phyloP scores from a whole-genome alignment of 2,113 vertebrate genomes.

The Gopherus evgoodei region DNA sequence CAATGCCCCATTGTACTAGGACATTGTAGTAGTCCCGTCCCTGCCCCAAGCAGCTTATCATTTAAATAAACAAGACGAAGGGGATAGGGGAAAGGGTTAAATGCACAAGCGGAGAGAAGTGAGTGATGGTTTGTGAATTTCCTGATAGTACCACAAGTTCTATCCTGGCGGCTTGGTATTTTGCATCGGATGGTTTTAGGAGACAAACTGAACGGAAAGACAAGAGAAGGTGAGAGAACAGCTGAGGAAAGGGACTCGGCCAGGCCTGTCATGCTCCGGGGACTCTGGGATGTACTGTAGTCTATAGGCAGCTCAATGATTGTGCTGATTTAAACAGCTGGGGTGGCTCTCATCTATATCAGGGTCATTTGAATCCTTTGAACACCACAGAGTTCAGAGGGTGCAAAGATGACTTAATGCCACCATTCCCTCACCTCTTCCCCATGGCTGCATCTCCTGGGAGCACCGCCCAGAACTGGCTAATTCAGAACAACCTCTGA shows the following conservation, averaged over 20 bases:
- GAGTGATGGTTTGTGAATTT: neutral
- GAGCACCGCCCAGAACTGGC: neutral
- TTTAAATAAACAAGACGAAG: neutral
- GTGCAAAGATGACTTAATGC: neutral
- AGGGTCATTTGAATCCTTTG: neutral
- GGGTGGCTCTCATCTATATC: neutral
- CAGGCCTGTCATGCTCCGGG: neutral
- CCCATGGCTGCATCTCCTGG: neutral
- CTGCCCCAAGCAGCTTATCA: neutral
- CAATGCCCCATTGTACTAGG: neutral
- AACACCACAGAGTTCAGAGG: neutral
- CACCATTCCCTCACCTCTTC: neutral
- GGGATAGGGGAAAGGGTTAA: neutral
- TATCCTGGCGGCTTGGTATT: neutral
- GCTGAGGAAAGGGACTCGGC: neutral
- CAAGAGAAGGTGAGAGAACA: neutral
- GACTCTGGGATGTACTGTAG: neutral
- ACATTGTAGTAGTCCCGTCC: too few relatives aligned
- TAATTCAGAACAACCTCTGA: neutral
- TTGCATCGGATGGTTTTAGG: neutral
- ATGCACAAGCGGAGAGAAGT: neutral
- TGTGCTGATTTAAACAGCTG: neutral
- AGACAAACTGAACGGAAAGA: neutral
- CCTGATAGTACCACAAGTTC: neutral
- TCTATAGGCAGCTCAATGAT: neutral